Evolutionary conservation across 1,140 invertebrate genomes (phyloP).

Genomic region (Prorops nasuta): DNA sequence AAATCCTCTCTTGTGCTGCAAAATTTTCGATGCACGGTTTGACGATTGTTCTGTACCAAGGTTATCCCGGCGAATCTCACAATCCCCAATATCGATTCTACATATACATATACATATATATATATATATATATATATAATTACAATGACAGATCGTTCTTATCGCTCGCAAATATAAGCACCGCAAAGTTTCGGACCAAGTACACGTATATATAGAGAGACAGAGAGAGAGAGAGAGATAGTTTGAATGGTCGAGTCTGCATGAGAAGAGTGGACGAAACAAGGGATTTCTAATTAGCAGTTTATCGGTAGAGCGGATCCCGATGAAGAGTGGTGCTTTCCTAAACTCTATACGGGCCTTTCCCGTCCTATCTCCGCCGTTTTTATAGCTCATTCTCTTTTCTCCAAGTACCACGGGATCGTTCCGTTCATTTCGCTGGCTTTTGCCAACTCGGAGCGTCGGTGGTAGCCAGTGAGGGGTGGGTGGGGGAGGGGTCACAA

Average conservation of each 20-base stretch:
- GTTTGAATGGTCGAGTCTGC: neutral
- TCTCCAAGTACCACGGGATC: constrained; percentile 14
- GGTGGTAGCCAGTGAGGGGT: too few species aligned
- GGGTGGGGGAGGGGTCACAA: constrained; percentile 28
- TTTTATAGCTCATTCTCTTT: constrained; percentile 18
- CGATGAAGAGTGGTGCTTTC: too few species aligned
- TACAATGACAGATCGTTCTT: too few species aligned
- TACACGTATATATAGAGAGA: neutral
- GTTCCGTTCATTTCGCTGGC: constrained; percentile 16
- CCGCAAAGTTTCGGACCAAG: too few species aligned
- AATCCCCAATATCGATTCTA: too few species aligned
- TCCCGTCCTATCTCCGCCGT: neutral
- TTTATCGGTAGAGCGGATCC: constrained; percentile 29
- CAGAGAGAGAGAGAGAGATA: neutral
- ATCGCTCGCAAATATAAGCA: too few species aligned
- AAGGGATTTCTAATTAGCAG: constrained; percentile 31
- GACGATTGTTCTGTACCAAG: too few species aligned
- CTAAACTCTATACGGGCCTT: neutral
- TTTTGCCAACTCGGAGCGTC: constrained; percentile 14
- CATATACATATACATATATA: too few species aligned
- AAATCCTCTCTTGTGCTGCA: too few species aligned
- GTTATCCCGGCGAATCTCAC: too few species aligned
- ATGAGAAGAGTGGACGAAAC: constrained; percentile 15
- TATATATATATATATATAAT: too few species aligned
- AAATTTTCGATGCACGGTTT: too few species aligned